Percentiles rank a stretch among this genome's conserved stretches.
Evolutionary conservation across 2,888 invertebrate genomes (phyloP).

Genomic region (Reticulitermes lucifugus): DNA sequence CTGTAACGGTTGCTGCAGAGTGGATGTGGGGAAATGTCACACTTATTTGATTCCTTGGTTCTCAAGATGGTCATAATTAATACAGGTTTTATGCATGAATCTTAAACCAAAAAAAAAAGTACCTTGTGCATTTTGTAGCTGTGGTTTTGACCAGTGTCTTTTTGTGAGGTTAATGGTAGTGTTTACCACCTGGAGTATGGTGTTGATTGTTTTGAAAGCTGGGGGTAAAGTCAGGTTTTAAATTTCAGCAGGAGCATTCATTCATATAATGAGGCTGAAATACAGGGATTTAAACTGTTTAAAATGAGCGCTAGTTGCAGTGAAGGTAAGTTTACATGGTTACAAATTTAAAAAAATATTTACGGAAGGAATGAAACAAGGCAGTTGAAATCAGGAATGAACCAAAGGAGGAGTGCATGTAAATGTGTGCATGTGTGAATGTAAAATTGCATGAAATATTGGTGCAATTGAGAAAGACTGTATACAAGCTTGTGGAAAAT

Average conservation of each 20-base stretch:
- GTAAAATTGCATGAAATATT: constrained; percentile 8
- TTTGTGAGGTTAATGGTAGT: background rate
- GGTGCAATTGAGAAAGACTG: constrained; percentile 40
- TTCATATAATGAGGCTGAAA: background rate
- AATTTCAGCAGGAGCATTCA: background rate
- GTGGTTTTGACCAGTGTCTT: constrained; percentile 1
- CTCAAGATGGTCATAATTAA: background rate
- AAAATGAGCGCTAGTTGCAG: background rate
- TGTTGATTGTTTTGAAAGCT: background rate
- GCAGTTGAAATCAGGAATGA: background rate
- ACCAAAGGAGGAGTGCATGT: constrained; percentile 21
- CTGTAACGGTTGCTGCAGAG: background rate
- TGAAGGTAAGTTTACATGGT: background rate
- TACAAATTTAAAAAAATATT: background rate
- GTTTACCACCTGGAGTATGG: background rate
- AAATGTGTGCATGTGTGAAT: constrained; percentile 7
- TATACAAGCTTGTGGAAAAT: constrained; percentile 32
- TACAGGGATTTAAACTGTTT: background rate
- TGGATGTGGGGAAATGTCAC: background rate
- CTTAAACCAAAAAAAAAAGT: background rate
- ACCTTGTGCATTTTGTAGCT: background rate
- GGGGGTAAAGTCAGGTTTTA: background rate
- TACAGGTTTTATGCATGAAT: background rate
- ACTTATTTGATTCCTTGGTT: background rate
- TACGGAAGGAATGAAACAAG: background rate